Evolutionary conservation across 2,888 invertebrate genomes (phyloP).

Genomic region (Tanytarsus gracilentus): DNA sequence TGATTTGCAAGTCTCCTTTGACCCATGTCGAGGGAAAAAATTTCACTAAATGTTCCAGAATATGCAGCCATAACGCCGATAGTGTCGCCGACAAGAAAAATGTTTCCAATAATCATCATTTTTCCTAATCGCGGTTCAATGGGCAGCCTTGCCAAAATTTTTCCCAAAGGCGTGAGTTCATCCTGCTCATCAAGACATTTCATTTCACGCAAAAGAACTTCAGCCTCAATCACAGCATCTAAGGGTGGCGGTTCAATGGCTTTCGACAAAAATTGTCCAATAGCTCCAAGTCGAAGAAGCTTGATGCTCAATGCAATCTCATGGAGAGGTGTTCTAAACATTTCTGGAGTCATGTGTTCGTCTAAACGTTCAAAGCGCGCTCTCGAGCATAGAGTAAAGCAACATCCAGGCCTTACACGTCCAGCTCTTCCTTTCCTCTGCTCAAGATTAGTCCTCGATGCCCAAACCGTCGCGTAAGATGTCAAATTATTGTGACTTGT

Average conservation of each 20-base stretch:
- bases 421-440: constrained; percentile 91
- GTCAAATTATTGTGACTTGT: constrained; percentile 98
- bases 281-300: constrained; percentile 78
- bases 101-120: constrained; percentile 91
- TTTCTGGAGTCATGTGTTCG: constrained; percentile 92
- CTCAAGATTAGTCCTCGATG: constrained; percentile 86
- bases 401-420: constrained; percentile 85
- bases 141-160: constrained; percentile 86
- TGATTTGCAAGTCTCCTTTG: constrained; percentile 68
- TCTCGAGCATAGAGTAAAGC: constrained; percentile 82
- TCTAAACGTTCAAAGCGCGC: constrained; percentile 65
- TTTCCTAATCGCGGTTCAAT: constrained; percentile 95
- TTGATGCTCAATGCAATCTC: constrained; percentile 85
- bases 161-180: constrained; percentile 86
- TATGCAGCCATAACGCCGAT: constrained; percentile 91
- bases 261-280: constrained; percentile 91
- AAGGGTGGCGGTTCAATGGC: constrained; percentile 94
- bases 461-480: constrained; percentile 95
- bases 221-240: constrained; percentile 97
- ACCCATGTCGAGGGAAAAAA: constrained; percentile 72
- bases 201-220: constrained; percentile 74
- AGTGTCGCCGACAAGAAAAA: constrained; percentile 84
- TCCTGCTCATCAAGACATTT: constrained; percentile 81
- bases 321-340: constrained; percentile 94
- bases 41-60: constrained; percentile 90